Evolutionary conservation across 2,113 vertebrate species (phyloP).

Genomic region (Apteryx mantelli): DNA sequence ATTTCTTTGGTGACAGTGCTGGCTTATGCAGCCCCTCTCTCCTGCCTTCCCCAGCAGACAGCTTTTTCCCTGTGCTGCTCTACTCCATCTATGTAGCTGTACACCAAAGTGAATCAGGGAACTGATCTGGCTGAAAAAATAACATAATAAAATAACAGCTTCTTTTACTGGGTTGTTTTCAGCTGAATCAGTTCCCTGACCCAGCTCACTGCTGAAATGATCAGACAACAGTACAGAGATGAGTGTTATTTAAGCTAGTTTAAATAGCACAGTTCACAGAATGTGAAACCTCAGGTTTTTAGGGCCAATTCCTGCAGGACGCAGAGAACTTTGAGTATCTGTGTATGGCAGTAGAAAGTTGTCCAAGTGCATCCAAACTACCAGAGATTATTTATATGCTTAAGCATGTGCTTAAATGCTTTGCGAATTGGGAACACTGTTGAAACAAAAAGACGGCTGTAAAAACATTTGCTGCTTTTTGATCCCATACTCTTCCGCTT

Average conservation of each 20-base stretch:
- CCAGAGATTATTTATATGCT: not conserved
- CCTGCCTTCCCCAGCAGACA: not conserved
- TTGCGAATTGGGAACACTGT: not conserved
- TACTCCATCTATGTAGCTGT: not conserved
- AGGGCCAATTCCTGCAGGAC: not conserved
- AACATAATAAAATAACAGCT: not conserved
- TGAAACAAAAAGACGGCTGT: not conserved
- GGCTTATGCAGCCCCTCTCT: not conserved
- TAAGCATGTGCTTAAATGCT: slow-evolving; percentile 16
- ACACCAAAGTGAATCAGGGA: not conserved
- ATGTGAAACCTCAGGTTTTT: not conserved
- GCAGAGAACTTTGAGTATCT: not conserved
- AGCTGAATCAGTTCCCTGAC: not conserved
- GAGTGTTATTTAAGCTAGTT: not conserved
- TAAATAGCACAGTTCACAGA: not conserved
- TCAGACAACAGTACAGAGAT: not conserved
- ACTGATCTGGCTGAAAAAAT: not conserved
- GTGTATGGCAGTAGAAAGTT: not conserved
- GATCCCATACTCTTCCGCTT: not conserved
- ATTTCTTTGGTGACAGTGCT: not conserved
- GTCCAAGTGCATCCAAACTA: not conserved
- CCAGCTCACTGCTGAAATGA: not conserved
- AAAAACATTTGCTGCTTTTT: slow-evolving; percentile 35
- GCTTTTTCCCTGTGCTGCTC: not conserved
- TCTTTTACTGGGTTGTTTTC: not conserved